phyloP scores from a whole-genome alignment of 1,140 invertebrate genomes.

The Microplitis demolitor region DNA sequence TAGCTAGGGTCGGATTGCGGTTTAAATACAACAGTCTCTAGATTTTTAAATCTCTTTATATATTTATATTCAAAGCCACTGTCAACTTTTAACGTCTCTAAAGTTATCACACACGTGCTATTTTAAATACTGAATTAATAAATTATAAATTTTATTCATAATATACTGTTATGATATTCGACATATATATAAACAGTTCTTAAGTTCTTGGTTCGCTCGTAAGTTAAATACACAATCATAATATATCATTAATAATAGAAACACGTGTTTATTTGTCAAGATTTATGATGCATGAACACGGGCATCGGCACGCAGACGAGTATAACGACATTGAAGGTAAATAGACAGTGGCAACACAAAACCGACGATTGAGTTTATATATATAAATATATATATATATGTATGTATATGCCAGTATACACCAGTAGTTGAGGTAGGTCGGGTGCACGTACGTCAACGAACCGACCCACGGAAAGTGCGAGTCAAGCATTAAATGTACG shows the following conservation, averaged over 20 bases:
- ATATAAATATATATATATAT: too few relatives aligned
- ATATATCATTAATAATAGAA: background rate
- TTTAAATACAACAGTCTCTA: background rate
- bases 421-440: conserved; percentile 28
- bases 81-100: too few relatives aligned
- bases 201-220: background rate
- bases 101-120: too few relatives aligned
- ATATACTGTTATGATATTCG: background rate
- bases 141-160: background rate
- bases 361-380: conserved; percentile 17
- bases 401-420: background rate
- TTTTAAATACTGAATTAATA: too few relatives aligned
- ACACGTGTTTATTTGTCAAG: conserved; percentile 11
- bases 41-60: background rate
- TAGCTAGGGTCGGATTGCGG: background rate
- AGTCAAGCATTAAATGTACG: conserved; percentile 16
- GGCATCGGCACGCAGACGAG: conserved; percentile 9
- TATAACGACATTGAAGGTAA: conserved; percentile 12
- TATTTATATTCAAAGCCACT: background rate
- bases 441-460: conserved; percentile 28
- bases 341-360: conserved; percentile 16
- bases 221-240: background rate
- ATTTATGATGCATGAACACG: conserved; percentile 24
- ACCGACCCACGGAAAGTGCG: conserved; percentile 29
- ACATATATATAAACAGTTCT: too few relatives aligned